Evolutionary conservation across 2,797 vertebrate genomes (phyloP).

Genomic region (Astyanax mexicanus): DNA sequence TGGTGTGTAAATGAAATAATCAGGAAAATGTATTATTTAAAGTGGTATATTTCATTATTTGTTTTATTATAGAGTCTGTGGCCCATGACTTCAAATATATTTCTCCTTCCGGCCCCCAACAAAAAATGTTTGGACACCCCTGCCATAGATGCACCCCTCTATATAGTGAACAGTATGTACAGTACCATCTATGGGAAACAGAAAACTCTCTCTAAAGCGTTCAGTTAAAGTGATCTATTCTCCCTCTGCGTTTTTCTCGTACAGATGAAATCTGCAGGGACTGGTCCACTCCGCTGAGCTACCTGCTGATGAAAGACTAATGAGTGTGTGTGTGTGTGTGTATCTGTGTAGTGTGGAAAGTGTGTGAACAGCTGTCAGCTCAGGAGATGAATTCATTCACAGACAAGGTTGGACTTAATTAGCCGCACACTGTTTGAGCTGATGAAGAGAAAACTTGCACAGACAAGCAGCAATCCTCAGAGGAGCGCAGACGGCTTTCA

Average conservation of each 20-base stretch:
- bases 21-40: too few relatives aligned
- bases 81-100: too few relatives aligned
- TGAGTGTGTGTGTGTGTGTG: conserved; percentile 12
- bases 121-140: too few relatives aligned
- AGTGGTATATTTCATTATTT: too few relatives aligned
- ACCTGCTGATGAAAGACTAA: conserved; percentile 6
- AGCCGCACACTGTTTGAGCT: conserved; percentile 3
- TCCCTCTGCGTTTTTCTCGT: not conserved
- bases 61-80: too few relatives aligned
- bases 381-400: conserved; percentile 22
- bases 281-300: not conserved
- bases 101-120: too few relatives aligned
- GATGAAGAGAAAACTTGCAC: conserved; percentile 11
- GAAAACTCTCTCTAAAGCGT: too few relatives aligned
- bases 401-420: conserved; percentile 29
- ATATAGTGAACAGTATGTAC: too few relatives aligned
- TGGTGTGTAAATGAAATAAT: too few relatives aligned
- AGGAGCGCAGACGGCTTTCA: not conserved
- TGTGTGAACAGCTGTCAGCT: conserved; percentile 28
- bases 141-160: too few relatives aligned
- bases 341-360: conserved; percentile 12
- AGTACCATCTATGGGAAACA: too few relatives aligned
- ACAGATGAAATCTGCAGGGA: conserved; percentile 5
- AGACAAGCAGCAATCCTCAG: conserved; percentile 18
- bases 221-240: not conserved